phyloP scores from a whole-genome alignment of 2,797 vertebrate genomes.

The Hemitrygon akajei region DNA sequence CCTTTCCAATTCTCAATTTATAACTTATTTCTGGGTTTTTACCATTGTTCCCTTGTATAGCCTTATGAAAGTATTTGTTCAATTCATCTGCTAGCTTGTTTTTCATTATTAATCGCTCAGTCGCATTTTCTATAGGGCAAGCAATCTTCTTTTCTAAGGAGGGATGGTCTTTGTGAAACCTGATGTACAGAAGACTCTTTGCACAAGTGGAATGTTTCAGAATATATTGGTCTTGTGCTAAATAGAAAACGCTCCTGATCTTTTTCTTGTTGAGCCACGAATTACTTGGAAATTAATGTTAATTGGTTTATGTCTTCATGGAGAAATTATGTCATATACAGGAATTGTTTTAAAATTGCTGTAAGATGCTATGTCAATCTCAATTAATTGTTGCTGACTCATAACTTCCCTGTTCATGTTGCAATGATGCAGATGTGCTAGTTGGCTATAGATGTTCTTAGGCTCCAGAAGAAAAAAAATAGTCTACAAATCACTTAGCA shows the following conservation, averaged over 20 bases:
- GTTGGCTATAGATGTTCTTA: neutral
- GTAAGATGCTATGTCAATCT: neutral
- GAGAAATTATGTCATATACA: neutral
- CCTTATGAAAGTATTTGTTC: too few species aligned
- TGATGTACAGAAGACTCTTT: neutral
- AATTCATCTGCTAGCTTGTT: too few species aligned
- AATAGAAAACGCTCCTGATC: neutral
- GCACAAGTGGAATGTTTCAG: neutral
- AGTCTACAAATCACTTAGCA: neutral
- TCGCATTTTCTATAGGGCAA: too few species aligned
- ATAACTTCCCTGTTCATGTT: too few species aligned
- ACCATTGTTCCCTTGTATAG: too few species aligned
- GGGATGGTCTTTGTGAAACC: neutral
- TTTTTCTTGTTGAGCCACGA: neutral
- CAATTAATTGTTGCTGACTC: neutral
- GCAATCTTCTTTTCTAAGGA: too few species aligned
- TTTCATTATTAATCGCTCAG: too few species aligned
- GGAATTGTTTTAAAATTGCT: neutral
- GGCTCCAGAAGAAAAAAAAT: neutral
- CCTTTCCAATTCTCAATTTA: neutral
- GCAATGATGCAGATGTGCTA: neutral
- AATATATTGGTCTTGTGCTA: neutral
- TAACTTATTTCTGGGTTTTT: too few species aligned
- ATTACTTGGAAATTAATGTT: neutral
- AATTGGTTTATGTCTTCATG: too few species aligned